A percentile compares a stretch with the other conserved stretches of the same genome.
Evolutionary conservation across 1,140 invertebrate genomes (phyloP).

Genomic region (Periplaneta americana): DNA sequence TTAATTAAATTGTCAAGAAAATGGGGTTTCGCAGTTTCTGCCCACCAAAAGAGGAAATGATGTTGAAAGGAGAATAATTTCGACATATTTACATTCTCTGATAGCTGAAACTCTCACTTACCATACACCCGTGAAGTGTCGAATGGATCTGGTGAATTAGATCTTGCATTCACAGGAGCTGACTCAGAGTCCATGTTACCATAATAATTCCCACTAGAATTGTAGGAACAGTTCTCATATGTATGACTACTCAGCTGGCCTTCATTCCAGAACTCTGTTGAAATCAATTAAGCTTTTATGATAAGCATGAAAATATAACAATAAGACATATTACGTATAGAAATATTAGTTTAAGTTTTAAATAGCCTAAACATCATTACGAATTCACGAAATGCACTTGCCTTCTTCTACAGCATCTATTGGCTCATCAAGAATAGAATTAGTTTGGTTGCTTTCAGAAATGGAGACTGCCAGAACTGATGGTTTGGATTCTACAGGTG

Average conservation of each 20-base stretch:
- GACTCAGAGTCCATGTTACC: background rate
- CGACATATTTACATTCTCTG: no score
- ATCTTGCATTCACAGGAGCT: background rate
- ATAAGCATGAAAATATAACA: no score
- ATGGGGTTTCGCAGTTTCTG: no score
- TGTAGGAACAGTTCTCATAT: slow-evolving; percentile 2
- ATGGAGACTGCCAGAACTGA: background rate
- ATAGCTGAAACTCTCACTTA: no score
- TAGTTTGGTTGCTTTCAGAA: background rate
- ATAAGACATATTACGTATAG: no score
- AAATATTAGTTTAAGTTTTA: no score
- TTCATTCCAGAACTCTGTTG: background rate
- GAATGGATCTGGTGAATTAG: slow-evolving; percentile 46
- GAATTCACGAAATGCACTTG: background rate
- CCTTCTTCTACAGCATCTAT: slow-evolving; percentile 56
- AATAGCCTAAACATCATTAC: no score
- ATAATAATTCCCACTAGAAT: background rate
- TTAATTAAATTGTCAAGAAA: no score
- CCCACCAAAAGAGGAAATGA: no score
- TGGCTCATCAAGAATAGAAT: slow-evolving; percentile 69
- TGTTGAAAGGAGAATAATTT: no score
- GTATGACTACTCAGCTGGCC: background rate
- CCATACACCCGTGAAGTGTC: slow-evolving; percentile 48
- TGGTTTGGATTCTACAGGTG: background rate
- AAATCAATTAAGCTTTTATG: no score